Evolutionary conservation across 2,797 vertebrate species (phyloP).

Genomic region (Phyllotis vaccarum): DNA sequence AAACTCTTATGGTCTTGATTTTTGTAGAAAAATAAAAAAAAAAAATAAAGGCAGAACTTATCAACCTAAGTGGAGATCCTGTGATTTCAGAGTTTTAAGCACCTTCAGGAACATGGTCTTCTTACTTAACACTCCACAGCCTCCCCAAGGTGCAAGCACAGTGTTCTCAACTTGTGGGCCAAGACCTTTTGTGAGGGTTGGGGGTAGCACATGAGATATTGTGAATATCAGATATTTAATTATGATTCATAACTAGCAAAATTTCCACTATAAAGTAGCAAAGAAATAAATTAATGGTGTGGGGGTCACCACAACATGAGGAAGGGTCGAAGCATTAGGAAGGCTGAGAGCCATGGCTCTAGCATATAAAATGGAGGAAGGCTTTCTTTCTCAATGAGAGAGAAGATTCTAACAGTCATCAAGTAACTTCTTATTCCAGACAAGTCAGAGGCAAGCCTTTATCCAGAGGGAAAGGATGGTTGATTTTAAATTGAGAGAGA

Average conservation of each 20-base stretch:
- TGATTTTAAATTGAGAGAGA: conserved; percentile 59
- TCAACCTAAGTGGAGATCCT: background rate
- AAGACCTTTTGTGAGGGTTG: no score
- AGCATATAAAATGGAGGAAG: background rate
- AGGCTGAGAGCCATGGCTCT: no score
- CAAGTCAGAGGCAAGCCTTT: conserved; percentile 37
- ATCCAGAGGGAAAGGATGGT: conserved; percentile 7
- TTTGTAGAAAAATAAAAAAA: background rate
- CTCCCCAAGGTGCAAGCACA: background rate
- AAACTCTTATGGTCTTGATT: background rate
- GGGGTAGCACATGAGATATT: no score
- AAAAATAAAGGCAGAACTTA: background rate
- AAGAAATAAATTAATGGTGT: background rate
- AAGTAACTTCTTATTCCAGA: conserved; percentile 29
- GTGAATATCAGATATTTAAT: background rate
- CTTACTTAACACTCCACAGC: background rate
- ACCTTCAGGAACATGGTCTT: background rate
- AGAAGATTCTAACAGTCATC: conserved; percentile 25
- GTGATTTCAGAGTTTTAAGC: conserved; percentile 23
- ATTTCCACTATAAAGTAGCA: background rate
- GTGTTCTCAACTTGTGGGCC: background rate
- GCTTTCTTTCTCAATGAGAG: background rate
- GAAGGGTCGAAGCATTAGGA: background rate
- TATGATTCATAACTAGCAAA: background rate
- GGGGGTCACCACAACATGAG: background rate